These are phyloP conservation scores for Craterocephalus amniculus DNA, from an alignment of 2,797 vertebrate species.

Conservation along the genomic window DNA sequence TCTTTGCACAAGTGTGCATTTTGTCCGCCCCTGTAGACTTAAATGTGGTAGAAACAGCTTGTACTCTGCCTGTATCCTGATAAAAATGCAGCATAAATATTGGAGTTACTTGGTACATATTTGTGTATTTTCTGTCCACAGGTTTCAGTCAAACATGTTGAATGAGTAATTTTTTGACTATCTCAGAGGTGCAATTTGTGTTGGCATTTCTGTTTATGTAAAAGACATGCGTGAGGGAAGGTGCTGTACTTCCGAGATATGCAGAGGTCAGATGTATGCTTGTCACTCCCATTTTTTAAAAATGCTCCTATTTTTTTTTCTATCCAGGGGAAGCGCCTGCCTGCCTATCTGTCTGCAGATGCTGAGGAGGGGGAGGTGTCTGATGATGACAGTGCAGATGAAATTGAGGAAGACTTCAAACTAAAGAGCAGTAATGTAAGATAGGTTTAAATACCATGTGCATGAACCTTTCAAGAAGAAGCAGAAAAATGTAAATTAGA, in stretches of 20 bases:
- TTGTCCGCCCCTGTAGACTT: conserved; percentile 19
- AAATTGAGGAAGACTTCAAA: conserved; percentile 98
- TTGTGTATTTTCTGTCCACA: neutral
- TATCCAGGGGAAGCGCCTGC: conserved; percentile 92
- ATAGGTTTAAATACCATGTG: conserved; percentile 6
- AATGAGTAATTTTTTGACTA: conserved; percentile 23
- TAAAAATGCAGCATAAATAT: conserved; percentile 24
- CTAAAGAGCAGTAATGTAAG: conserved; percentile 92
- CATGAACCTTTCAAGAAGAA: neutral
- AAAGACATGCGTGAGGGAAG: neutral
- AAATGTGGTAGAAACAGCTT: conserved; percentile 21
- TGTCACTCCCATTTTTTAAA: neutral
- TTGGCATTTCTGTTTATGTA: conserved; percentile 17
- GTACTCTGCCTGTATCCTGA: conserved; percentile 17
- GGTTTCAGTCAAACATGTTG: conserved; percentile 21
- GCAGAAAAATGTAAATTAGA: too few relatives aligned
- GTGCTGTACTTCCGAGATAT: conserved; percentile 1
- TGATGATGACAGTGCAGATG: conserved; percentile 97
- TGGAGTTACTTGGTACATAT: neutral
- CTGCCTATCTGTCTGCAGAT: conserved; percentile 90
- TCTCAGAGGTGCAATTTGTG: conserved; percentile 24
- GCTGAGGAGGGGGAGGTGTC: conserved; percentile 98
- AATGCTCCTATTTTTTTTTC: conserved; percentile 21
- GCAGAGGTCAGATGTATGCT: conserved; percentile 9
- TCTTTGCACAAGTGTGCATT: conserved; percentile 31